Percentiles rank a stretch among this genome's conserved stretches.
These are phyloP conservation scores for Trachelus iudaicus DNA, from an alignment of 2,888 invertebrate species.

Conservation along the genomic window DNA sequence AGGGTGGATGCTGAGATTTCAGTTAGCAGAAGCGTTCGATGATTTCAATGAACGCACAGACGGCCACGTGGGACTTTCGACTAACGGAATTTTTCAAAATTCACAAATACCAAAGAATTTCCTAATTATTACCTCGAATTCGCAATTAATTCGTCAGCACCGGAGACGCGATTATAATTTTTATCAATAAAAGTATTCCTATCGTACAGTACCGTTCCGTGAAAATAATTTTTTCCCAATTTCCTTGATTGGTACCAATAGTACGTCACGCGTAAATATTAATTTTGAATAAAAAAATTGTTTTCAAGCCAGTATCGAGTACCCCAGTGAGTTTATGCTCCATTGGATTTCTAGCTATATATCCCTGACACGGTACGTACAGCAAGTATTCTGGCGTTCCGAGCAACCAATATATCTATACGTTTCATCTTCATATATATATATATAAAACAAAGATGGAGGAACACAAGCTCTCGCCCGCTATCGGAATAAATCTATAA, in stretches of 20 bases:
- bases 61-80: conserved; percentile 17
- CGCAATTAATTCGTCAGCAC: neutral
- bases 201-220: no score
- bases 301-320: neutral
- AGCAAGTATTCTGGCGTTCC: neutral
- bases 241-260: neutral
- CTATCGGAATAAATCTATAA: conserved; percentile 40
- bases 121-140: neutral
- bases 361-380: neutral
- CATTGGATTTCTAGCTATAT: neutral
- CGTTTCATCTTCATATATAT: neutral
- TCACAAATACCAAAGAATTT: neutral
- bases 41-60: conserved; percentile 54
- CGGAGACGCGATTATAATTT: neutral
- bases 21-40: conserved; percentile 51
- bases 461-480: conserved; percentile 6
- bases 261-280: neutral
- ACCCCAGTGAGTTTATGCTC: neutral
- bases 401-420: conserved; percentile 21
- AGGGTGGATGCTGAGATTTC: conserved; percentile 62
- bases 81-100: neutral
- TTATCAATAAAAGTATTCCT: no score
- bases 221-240: neutral
- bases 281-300: neutral
- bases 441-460: neutral